Evolutionary conservation across 1,140 invertebrate genomes (phyloP).

Genomic region (Vanessa atalanta): DNA sequence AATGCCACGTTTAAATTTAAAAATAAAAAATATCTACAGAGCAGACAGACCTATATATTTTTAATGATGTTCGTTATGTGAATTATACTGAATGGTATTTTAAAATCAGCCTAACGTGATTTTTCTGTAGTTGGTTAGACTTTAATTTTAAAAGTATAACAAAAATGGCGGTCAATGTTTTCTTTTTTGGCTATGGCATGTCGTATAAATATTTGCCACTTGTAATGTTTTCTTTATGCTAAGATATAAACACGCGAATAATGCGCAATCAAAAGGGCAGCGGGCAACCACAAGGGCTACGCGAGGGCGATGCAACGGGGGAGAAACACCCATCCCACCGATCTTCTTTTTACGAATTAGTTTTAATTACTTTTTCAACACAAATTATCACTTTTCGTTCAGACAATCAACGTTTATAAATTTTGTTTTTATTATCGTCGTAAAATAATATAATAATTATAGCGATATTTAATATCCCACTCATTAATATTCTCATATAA

Average conservation of each 20-base stretch:
- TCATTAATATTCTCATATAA: too few species aligned
- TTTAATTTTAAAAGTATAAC: neutral
- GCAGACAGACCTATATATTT: neutral
- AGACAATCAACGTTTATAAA: conserved; percentile 14
- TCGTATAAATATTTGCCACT: conserved; percentile 4
- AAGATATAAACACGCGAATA: conserved; percentile 70
- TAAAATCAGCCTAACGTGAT: too few species aligned
- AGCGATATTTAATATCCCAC: neutral
- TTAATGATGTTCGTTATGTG: neutral
- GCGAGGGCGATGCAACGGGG: conserved; percentile 46
- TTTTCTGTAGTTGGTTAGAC: neutral
- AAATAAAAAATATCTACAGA: neutral
- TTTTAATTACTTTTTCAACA: conserved; percentile 63
- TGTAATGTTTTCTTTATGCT: conserved; percentile 3
- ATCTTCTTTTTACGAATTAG: conserved; percentile 59
- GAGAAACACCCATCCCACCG: conserved; percentile 29
- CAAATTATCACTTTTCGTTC: conserved; percentile 32
- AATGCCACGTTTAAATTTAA: neutral
- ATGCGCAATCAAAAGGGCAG: conserved; percentile 79
- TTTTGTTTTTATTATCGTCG: neutral
- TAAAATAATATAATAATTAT: neutral
- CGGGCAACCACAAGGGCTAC: conserved; percentile 49
- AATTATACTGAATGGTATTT: too few species aligned
- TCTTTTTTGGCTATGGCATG: neutral
- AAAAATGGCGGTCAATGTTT: too few species aligned